These are phyloP conservation scores for Kradibia gibbosae DNA, from an alignment of 1,140 invertebrate species.

Conservation along the genomic window DNA sequence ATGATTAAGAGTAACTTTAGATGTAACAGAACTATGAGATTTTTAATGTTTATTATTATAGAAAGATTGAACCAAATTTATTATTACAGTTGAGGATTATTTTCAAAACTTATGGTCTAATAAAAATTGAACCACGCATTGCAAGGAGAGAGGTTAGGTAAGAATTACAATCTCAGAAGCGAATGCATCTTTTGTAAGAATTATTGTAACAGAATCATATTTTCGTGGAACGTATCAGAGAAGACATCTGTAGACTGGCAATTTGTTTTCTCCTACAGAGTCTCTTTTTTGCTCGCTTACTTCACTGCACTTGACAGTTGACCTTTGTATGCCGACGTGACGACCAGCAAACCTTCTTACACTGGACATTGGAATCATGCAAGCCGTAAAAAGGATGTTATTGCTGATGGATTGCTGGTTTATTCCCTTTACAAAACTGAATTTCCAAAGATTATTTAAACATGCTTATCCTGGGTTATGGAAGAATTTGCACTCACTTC, in stretches of 20 bases:
- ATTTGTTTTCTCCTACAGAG: background rate
- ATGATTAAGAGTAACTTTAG: no score
- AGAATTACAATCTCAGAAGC: background rate
- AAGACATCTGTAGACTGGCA: background rate
- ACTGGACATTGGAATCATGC: background rate
- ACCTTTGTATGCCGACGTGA: background rate
- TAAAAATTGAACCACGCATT: no score
- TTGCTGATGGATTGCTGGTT: slow-evolving; percentile 34
- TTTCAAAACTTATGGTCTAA: no score
- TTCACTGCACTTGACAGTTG: slow-evolving; percentile 36
- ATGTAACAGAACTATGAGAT: no score
- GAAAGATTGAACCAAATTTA: no score
- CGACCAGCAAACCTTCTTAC: background rate
- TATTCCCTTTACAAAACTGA: no score
- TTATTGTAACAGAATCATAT: background rate
- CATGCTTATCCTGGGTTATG: no score
- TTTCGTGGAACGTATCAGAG: background rate
- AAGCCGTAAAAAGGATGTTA: slow-evolving; percentile 27
- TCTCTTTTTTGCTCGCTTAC: slow-evolving; percentile 7
- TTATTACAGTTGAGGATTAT: no score
- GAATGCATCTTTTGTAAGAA: background rate
- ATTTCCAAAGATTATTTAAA: no score
- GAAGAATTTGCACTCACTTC: no score
- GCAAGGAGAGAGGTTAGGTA: no score
- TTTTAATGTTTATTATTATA: no score